Percentiles rank a stretch among this genome's conserved stretches.
These are phyloP conservation scores for Temnopleurus reevesii DNA, from an alignment of 53 echinoderm and acorn worm species.

Conservation along the genomic window DNA sequence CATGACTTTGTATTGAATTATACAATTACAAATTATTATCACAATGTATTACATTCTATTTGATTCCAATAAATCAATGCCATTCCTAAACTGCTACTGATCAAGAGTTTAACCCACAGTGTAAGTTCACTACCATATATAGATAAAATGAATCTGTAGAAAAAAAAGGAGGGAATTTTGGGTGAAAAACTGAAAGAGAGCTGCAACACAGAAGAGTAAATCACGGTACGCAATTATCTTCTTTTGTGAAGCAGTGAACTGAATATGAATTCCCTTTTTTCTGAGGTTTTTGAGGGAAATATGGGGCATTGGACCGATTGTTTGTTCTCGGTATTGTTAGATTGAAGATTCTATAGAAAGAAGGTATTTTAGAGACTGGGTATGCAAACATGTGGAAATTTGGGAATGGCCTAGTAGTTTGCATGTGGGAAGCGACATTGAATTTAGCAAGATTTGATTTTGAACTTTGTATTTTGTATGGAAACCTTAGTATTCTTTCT, in stretches of 20 bases:
- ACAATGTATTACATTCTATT: neutral
- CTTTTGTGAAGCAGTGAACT: neutral
- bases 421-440: no score
- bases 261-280: conserved; percentile 13
- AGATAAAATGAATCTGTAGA: neutral
- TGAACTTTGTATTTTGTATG: no score
- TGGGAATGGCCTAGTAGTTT: neutral
- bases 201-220: neutral
- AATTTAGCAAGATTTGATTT: neutral
- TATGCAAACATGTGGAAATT: neutral
- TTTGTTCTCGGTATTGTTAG: conserved; percentile 1
- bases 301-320: neutral
- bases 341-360: neutral
- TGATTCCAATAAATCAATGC: neutral
- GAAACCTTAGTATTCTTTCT: no score
- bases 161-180: neutral
- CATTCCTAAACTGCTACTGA: neutral
- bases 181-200: neutral
- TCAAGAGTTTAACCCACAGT: neutral
- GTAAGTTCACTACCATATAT: neutral
- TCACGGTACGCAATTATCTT: neutral
- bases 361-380: neutral
- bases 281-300: conserved; percentile 6
- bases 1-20: no score
- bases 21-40: neutral